These are phyloP conservation scores for Heliconius aoede DNA, from an alignment of 2,888 invertebrate genomes.

Conservation along the genomic window DNA sequence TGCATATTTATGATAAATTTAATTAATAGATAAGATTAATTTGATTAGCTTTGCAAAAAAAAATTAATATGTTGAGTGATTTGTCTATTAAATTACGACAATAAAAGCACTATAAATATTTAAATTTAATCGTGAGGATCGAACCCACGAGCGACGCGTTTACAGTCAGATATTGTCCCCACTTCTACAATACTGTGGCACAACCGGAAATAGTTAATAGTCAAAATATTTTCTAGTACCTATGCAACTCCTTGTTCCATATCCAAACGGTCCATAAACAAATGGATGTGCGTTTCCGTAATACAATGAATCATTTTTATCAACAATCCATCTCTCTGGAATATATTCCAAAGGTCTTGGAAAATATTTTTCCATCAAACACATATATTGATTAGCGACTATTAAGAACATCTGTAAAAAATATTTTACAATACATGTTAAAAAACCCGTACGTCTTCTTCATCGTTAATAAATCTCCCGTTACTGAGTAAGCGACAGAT, in stretches of 20 bases:
- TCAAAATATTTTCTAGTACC: slow-evolving; percentile 64
- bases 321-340: slow-evolving; percentile 89
- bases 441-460: background rate
- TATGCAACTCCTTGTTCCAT: slow-evolving; percentile 87
- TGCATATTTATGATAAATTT: no score
- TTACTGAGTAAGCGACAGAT: background rate
- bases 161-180: no score
- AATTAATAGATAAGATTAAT: no score
- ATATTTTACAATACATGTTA: background rate
- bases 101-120: no score
- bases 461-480: no score
- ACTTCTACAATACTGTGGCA: no score
- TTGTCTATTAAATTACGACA: no score
- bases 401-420: slow-evolving; percentile 54
- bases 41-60: no score
- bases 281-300: slow-evolving; percentile 84
- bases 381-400: slow-evolving; percentile 84
- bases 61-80: no score
- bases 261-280: slow-evolving; percentile 86
- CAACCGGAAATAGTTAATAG: background rate
- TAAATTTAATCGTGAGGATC: no score
- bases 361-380: slow-evolving; percentile 86
- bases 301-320: slow-evolving; percentile 64
- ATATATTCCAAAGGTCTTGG: slow-evolving; percentile 84
- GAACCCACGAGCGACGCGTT: no score